These are phyloP conservation scores for Merluccius polli DNA, from an alignment of 2,797 vertebrate genomes.

Conservation along the genomic window DNA sequence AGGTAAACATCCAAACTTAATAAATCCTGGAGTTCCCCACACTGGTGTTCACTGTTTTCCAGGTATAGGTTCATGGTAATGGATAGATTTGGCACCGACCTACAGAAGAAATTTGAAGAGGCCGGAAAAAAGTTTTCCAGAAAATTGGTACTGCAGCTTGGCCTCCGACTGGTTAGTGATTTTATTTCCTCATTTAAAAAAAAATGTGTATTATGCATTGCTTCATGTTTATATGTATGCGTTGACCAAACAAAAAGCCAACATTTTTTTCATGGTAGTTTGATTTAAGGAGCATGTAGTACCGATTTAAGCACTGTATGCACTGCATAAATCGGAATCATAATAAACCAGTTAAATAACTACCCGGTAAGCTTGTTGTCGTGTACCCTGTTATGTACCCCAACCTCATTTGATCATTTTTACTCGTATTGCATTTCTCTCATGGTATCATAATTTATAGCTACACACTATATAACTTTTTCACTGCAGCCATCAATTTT, in stretches of 20 bases:
- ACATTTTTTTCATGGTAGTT: not conserved
- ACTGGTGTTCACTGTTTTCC: not conserved
- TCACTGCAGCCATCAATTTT: not conserved
- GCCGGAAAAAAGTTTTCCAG: constrained; percentile 78
- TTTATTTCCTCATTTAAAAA: too few species aligned
- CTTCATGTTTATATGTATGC: not conserved
- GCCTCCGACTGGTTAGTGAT: constrained; percentile 85
- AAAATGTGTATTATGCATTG: too few species aligned
- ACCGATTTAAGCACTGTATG: not conserved
- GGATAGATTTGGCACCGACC: constrained; percentile 89
- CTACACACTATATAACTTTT: not conserved
- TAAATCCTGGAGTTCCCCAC: not conserved
- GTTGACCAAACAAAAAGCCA: not conserved
- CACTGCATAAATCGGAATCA: not conserved
- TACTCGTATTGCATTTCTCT: not conserved
- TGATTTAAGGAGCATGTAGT: not conserved
- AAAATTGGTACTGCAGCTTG: constrained; percentile 89
- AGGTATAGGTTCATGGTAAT: constrained; percentile 97
- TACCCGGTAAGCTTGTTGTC: constrained; percentile 5
- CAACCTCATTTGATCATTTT: constrained; percentile 1
- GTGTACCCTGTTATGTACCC: not conserved
- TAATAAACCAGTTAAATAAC: not conserved
- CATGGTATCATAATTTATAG: not conserved
- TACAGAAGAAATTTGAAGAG: constrained; percentile 92
- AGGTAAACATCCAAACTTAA: not conserved